Percentiles rank a stretch among this genome's conserved stretches.
Evolutionary conservation across 2,888 invertebrate species (phyloP).

Genomic region (Axea sp.): DNA sequence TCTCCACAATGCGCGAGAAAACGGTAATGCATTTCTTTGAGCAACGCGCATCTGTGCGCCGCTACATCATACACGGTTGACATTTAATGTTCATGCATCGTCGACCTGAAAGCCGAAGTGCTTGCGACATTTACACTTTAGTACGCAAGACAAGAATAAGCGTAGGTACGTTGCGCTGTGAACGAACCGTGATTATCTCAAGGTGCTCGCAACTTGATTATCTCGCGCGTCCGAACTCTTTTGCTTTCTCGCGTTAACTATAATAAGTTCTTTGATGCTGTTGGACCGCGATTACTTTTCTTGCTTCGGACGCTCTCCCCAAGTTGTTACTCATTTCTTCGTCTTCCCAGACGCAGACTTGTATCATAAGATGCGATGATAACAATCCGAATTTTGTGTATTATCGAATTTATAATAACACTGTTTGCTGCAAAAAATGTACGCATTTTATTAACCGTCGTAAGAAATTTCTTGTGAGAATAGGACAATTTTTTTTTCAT

Average conservation of each 20-base stretch:
- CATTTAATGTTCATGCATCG: slow-evolving; percentile 59
- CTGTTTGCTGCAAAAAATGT: no score
- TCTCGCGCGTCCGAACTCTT: slow-evolving; percentile 77
- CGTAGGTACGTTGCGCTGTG: slow-evolving; percentile 59
- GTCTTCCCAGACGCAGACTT: slow-evolving; percentile 1
- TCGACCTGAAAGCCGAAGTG: slow-evolving; percentile 58
- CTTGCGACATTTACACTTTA: slow-evolving; percentile 60
- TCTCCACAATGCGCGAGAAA: slow-evolving; percentile 59
- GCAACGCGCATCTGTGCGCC: slow-evolving; percentile 57
- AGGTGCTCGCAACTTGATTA: slow-evolving; percentile 76
- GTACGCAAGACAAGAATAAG: slow-evolving; percentile 44
- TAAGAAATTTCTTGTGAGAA: no score
- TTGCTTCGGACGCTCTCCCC: slow-evolving; percentile 61
- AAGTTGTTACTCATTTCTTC: slow-evolving; percentile 24
- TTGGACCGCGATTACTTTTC: slow-evolving; percentile 66
- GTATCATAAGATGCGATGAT: slow-evolving; percentile 8
- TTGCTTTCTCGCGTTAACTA: slow-evolving; percentile 74
- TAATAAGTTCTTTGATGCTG: slow-evolving; percentile 74
- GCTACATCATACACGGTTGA: slow-evolving; percentile 61
- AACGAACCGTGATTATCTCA: slow-evolving; percentile 75
- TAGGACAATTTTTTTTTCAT: no score
- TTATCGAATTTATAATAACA: no score
- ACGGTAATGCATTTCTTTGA: slow-evolving; percentile 62
- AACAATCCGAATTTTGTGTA: no score
- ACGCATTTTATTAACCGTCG: no score